Evolutionary conservation across 2,797 vertebrate genomes (phyloP).

Genomic region (Propithecus deckenii): DNA sequence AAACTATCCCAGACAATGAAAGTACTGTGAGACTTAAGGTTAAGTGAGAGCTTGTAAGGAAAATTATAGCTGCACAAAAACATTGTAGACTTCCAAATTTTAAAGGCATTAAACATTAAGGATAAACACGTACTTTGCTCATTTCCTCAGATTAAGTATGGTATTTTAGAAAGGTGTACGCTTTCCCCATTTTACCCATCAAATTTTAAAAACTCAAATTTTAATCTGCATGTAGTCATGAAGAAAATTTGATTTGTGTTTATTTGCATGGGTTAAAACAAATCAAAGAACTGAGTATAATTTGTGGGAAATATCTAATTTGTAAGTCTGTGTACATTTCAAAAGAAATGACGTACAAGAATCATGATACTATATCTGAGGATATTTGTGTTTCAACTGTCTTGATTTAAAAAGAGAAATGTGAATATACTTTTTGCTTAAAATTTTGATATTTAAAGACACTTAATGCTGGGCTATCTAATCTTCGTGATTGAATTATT

Average conservation of each 20-base stretch:
- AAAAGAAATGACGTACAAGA: slow-evolving; percentile 27
- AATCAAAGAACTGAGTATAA: slow-evolving; percentile 30
- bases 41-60: slow-evolving; percentile 60
- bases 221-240: background rate
- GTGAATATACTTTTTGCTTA: background rate
- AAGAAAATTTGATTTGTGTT: slow-evolving; percentile 17
- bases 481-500: slow-evolving; percentile 14
- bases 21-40: slow-evolving; percentile 53
- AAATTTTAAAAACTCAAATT: slow-evolving; percentile 53
- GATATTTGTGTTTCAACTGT: slow-evolving; percentile 40
- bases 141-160: slow-evolving; percentile 70
- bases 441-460: slow-evolving; percentile 41
- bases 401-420: slow-evolving; percentile 32
- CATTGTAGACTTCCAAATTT: slow-evolving; percentile 59
- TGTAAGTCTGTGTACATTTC: slow-evolving; percentile 53
- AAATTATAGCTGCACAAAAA: slow-evolving; percentile 67
- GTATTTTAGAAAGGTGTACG: slow-evolving; percentile 61
- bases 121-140: slow-evolving; percentile 70
- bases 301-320: slow-evolving; percentile 48
- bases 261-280: slow-evolving; percentile 53
- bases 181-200: slow-evolving; percentile 52
- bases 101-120: slow-evolving; percentile 70
- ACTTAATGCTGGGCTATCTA: slow-evolving; percentile 23
- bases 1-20: slow-evolving; percentile 64
- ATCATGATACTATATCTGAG: background rate